Base-by-base conservation (phyloP, 2,797 vertebrate genomes). In the Gadopsis bispinosus region DNA sequence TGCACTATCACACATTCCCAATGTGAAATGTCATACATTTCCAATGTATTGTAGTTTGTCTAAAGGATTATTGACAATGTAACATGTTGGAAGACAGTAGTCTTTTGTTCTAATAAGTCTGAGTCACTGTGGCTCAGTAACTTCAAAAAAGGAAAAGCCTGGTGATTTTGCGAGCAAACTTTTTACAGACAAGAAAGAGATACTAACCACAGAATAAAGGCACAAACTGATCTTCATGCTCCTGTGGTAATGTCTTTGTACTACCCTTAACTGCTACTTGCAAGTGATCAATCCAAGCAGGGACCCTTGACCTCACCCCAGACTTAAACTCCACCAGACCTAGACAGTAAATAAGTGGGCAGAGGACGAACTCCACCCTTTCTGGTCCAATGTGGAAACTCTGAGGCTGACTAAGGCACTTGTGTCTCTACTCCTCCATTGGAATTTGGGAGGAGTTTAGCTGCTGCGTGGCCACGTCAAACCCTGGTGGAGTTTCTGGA, bases 381-480 rank as follows among this genome's bases (percentile, higher is more conserved):
- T 78, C 83, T 82, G 80, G 62, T 86, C 67, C 69, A 75, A 72
- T 86, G 86, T 91, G 91, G 88, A 92, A 92, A 90, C 83, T 89
- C 72, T 91, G 87, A 92, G 86, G 43, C 80, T 43, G 66, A 86
- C 70, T 55, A 79, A 80, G 81, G 70, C 80, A 80, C 61, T 9
- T 88, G 77, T 88, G 74, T 86, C 72, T 86, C 81, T 67, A 56
- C 73, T 90, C 67, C 73, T 89, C 41, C 9, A 63, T 50, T 68
- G 77, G 85, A 76, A 76, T 78, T 78, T 61, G 59, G 85, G 87
- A 85, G 81, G 85, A 77, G 69, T 83, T 77, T 37, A 33, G 67
- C 48, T 58, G 29, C 60, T 76, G 70, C 17, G 9, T 48, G 51
- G 66, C 37, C 47, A 45, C 72, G 58, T 43, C 76, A 80, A 73